These are phyloP conservation scores for Phrynocephalus versicolor DNA, from an alignment of 2,113 vertebrate genomes.

Conservation along the genomic window DNA sequence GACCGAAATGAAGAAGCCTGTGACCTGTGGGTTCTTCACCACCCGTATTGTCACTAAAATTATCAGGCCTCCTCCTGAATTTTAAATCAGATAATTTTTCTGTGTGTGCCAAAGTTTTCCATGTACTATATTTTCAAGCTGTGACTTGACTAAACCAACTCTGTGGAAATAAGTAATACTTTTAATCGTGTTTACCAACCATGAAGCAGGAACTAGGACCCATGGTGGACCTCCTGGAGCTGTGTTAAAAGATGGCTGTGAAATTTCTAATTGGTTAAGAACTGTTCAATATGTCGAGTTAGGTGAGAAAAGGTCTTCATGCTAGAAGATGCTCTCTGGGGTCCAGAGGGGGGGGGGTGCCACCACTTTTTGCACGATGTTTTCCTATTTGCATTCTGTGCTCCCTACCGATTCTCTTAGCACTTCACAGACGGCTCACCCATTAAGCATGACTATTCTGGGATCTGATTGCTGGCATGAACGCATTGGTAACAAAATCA, in stretches of 20 bases:
- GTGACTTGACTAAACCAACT: background rate
- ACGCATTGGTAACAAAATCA: constrained; percentile 46
- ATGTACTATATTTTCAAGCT: constrained; percentile 12
- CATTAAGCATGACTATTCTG: constrained; percentile 55
- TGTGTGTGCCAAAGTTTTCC: background rate
- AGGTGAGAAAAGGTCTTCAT: constrained; percentile 28
- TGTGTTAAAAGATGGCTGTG: constrained; percentile 30
- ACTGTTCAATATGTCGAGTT: constrained; percentile 1
- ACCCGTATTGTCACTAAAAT: no score
- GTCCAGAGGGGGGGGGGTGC: constrained; percentile 53
- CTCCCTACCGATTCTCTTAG: constrained; percentile 54
- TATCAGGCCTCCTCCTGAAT: background rate
- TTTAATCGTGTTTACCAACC: constrained; percentile 4
- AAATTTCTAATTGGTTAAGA: constrained; percentile 50
- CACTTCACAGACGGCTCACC: constrained; percentile 52
- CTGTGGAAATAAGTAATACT: background rate
- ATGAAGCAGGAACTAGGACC: constrained; percentile 9
- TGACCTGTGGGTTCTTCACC: background rate
- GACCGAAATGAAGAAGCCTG: background rate
- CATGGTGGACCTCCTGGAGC: background rate
- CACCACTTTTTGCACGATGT: constrained; percentile 21
- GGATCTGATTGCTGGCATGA: constrained; percentile 54
- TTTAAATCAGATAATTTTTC: background rate
- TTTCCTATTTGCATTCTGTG: constrained; percentile 4
- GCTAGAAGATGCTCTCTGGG: constrained; percentile 40